Conservation (phyloP, 2,797 vertebrate species). For the Tapirus indicus region DNA sequence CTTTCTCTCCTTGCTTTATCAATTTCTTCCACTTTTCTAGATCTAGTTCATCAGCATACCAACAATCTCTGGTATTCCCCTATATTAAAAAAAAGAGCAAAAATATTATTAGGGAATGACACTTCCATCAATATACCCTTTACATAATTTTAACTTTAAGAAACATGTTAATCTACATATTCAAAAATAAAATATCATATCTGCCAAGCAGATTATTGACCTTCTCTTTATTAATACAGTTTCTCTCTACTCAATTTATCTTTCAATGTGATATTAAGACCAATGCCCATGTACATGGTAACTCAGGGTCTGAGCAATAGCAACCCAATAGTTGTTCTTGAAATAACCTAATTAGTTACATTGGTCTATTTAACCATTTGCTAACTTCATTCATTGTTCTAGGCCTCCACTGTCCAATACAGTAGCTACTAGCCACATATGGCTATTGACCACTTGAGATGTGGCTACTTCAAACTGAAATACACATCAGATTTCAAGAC, state of each 20-base stretch:
- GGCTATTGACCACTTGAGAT: background rate
- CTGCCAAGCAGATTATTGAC: background rate
- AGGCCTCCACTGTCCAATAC: background rate
- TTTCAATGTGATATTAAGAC: background rate
- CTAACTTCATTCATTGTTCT: background rate
- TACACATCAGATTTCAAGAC: background rate
- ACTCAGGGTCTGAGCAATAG: background rate
- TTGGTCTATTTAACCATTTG: background rate
- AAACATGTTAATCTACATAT: background rate
- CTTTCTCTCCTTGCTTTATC: background rate
- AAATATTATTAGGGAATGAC: background rate
- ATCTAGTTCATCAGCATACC: background rate
- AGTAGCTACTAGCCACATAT: background rate
- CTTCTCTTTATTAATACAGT: background rate
- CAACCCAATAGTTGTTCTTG: background rate
- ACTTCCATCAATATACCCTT: background rate
- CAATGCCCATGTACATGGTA: background rate
- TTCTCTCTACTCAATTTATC: background rate
- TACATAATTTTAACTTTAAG: background rate
- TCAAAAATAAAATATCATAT: background rate
- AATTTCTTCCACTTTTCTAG: background rate
- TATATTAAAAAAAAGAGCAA: background rate
- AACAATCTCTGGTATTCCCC: background rate
- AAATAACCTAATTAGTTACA: background rate
- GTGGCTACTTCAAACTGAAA: background rate